phyloP scores from a whole-genome alignment of 1,140 invertebrate species.

The Oryctes rhinoceros region DNA sequence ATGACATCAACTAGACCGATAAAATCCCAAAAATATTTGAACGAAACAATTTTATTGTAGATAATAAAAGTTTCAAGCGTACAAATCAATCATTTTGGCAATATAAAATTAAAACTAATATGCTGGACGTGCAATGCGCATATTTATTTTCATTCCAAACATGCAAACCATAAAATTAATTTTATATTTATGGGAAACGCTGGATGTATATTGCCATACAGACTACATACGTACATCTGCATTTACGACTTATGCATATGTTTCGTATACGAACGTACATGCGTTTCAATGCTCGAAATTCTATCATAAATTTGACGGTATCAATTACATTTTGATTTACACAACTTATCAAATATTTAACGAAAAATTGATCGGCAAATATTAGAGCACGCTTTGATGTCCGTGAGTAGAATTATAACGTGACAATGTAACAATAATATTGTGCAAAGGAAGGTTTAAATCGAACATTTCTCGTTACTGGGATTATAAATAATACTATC shows the following conservation, averaged over 20 bases:
- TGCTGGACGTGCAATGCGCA: not conserved
- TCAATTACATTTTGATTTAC: constrained; percentile 15
- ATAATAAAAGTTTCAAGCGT: not conserved
- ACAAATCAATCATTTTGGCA: not conserved
- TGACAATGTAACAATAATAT: constrained; percentile 20
- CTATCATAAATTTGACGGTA: constrained; percentile 9
- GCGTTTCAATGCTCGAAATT: not conserved
- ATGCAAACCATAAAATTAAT: constrained; percentile 11
- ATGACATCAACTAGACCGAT: not conserved
- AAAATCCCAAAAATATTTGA: not conserved
- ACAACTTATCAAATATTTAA: constrained; percentile 19
- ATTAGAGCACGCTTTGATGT: not conserved
- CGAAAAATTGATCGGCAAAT: constrained; percentile 8
- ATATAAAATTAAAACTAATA: not conserved
- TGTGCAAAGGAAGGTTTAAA: constrained; percentile 10
- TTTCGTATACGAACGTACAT: not conserved
- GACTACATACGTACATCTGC: too few species aligned
- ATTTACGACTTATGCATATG: constrained; percentile 3
- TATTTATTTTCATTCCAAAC: constrained; percentile 2
- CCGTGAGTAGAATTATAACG: not conserved
- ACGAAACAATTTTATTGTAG: constrained; percentile 5
- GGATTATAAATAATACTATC: constrained; percentile 19
- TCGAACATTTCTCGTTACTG: constrained; percentile 10
- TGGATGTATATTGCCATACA: not conserved
- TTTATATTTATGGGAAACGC: constrained; percentile 11